A percentile compares a stretch with the other conserved stretches of the same genome.
Evolutionary conservation across 2,113 vertebrate genomes (phyloP).

Genomic region (Macrotis lagotis): DNA sequence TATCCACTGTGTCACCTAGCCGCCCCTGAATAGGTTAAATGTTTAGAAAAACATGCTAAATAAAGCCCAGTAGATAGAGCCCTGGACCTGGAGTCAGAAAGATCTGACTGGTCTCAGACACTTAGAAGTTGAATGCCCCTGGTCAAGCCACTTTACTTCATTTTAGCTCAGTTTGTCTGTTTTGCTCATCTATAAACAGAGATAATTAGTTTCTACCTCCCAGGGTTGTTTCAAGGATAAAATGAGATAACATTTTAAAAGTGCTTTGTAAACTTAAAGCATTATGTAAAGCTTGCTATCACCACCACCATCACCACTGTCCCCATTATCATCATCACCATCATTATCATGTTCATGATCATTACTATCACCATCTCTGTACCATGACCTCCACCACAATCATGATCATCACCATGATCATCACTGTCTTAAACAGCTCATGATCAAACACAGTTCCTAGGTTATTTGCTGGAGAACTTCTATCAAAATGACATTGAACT

Average conservation of each 20-base stretch:
- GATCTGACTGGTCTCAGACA: not conserved
- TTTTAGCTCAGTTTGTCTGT: not conserved
- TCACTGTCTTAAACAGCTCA: not conserved
- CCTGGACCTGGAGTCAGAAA: not conserved
- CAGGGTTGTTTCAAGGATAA: not conserved
- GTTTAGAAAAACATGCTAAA: not conserved
- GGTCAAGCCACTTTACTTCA: not conserved
- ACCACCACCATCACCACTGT: not conserved
- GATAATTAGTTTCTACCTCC: not conserved
- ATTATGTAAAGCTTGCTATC: not conserved
- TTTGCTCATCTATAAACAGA: not conserved
- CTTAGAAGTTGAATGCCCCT: not conserved
- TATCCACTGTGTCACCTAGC: too few species aligned
- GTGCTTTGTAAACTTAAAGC: not conserved
- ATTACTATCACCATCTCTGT: too few species aligned
- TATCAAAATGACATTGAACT: not conserved
- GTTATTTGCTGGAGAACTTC: not conserved
- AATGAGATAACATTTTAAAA: not conserved
- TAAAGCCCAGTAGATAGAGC: not conserved
- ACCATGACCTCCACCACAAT: too few species aligned
- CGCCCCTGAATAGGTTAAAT: not conserved
- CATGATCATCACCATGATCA: too few species aligned
- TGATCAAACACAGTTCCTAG: not conserved
- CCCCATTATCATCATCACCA: too few species aligned
- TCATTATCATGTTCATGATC: too few species aligned